A percentile compares a stretch with the other conserved stretches of the same genome.
Conservation (phyloP, 2,113 vertebrate species). For the Perccottus glenii region DNA sequence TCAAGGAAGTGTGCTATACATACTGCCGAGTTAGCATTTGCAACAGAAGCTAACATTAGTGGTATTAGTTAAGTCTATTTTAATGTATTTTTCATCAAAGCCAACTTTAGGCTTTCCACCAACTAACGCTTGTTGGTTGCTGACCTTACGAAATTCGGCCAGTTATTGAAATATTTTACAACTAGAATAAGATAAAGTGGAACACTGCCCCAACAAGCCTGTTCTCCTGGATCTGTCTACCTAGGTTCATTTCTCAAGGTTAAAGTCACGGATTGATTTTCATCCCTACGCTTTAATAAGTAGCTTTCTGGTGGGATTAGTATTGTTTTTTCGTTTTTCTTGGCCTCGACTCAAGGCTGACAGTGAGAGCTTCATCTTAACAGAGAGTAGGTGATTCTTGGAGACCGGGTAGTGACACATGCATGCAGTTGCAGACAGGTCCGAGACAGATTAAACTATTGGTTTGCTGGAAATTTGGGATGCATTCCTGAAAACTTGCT, state of each 20-base stretch:
- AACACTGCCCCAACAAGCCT: not conserved
- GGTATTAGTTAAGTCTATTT: not conserved
- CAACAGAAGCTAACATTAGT: no score
- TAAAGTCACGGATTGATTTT: not conserved
- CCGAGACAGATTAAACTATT: not conserved
- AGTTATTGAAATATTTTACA: not conserved
- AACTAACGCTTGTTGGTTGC: no score
- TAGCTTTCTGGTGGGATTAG: not conserved
- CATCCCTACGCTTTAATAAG: not conserved
- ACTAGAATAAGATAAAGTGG: not conserved
- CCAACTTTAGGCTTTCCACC: no score
- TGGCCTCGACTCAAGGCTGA: not conserved
- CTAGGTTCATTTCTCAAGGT: not conserved
- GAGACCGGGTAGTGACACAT: not conserved
- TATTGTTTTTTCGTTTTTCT: slow-evolving; percentile 2
- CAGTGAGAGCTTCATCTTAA: slow-evolving; percentile 1
- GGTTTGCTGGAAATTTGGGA: slow-evolving; percentile 5
- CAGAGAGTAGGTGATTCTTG: not conserved
- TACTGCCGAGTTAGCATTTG: no score
- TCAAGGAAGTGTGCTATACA: no score
- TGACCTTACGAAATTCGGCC: no score
- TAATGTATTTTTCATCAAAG: not conserved
- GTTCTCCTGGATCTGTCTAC: not conserved
- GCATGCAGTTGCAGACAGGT: slow-evolving; percentile 8
- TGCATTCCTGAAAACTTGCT: not conserved